Evolutionary conservation across 2,888 invertebrate genomes (phyloP).

Genomic region (Arge pagana): DNA sequence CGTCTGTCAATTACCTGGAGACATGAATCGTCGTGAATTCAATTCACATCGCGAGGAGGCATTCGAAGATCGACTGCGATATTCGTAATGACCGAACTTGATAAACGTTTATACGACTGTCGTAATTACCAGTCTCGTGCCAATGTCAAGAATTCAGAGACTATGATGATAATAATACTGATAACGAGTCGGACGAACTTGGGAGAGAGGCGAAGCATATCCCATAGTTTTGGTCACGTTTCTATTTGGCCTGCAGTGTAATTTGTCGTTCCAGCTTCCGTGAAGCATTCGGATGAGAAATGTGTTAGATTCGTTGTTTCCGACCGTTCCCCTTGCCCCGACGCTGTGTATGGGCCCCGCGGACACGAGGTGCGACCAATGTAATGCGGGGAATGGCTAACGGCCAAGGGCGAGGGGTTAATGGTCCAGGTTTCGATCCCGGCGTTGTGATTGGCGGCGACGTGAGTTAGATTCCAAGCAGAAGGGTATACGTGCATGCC

Average conservation of each 20-base stretch:
- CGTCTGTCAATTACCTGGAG: no score
- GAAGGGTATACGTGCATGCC: slow-evolving; percentile 37
- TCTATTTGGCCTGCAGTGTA: slow-evolving; percentile 18
- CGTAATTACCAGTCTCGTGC: no score
- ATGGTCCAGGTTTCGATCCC: slow-evolving; percentile 34
- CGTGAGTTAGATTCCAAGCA: slow-evolving; percentile 38
- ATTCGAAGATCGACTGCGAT: no score
- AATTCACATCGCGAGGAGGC: no score
- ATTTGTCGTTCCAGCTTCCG: slow-evolving; percentile 15
- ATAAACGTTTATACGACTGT: no score
- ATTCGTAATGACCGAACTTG: no score
- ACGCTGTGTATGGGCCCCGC: slow-evolving; percentile 32
- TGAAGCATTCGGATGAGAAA: slow-evolving; percentile 10
- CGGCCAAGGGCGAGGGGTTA: slow-evolving; percentile 13
- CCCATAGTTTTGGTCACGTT: slow-evolving; percentile 18
- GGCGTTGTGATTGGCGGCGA: slow-evolving; percentile 39
- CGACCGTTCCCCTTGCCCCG: slow-evolving; percentile 13
- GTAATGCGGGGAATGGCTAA: no score
- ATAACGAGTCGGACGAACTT: no score
- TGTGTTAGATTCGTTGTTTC: slow-evolving; percentile 17
- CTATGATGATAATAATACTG: no score
- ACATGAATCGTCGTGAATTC: no score
- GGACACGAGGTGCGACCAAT: slow-evolving; percentile 32
- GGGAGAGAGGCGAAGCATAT: no score
- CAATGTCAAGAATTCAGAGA: no score